These are phyloP conservation scores for Piprites chloris DNA, from an alignment of 2,113 vertebrate species.

Conservation along the genomic window DNA sequence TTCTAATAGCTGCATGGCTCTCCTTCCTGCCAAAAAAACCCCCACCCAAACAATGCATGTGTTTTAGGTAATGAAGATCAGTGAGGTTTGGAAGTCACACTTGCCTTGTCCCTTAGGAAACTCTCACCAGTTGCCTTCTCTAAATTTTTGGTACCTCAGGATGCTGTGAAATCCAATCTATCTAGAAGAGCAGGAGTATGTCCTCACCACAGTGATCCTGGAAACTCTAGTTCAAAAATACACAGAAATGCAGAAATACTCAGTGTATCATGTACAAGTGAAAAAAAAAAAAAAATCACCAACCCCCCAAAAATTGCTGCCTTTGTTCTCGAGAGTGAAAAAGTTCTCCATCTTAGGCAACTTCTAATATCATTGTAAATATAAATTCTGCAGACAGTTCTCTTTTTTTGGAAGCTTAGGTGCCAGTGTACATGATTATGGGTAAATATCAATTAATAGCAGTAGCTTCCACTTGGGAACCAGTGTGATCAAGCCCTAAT, in stretches of 20 bases:
- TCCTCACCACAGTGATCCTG: not conserved
- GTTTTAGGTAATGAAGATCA: not conserved
- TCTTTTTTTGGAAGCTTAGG: not conserved
- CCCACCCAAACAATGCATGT: not conserved
- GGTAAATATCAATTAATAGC: not conserved
- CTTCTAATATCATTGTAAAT: not conserved
- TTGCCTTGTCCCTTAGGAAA: not conserved
- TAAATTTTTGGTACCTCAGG: not conserved
- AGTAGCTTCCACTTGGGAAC: not conserved
- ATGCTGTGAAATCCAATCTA: not conserved
- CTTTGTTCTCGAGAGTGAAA: not conserved
- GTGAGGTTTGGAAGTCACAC: not conserved
- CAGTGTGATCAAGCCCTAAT: not conserved
- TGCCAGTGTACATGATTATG: fast-evolving
- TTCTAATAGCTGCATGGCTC: not conserved
- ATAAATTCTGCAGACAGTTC: not conserved
- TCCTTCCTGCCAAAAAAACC: too few species aligned
- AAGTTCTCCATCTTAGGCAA: not conserved
- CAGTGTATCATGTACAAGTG: not conserved
- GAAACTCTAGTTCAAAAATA: not conserved
- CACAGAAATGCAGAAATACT: not conserved
- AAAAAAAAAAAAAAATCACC: not conserved
- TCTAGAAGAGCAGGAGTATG: not conserved
- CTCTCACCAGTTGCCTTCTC: not conserved
- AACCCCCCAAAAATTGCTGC: fast-evolving